Base-by-base conservation (phyloP, 2,797 vertebrate species). In the Hoplostethus atlanticus region DNA sequence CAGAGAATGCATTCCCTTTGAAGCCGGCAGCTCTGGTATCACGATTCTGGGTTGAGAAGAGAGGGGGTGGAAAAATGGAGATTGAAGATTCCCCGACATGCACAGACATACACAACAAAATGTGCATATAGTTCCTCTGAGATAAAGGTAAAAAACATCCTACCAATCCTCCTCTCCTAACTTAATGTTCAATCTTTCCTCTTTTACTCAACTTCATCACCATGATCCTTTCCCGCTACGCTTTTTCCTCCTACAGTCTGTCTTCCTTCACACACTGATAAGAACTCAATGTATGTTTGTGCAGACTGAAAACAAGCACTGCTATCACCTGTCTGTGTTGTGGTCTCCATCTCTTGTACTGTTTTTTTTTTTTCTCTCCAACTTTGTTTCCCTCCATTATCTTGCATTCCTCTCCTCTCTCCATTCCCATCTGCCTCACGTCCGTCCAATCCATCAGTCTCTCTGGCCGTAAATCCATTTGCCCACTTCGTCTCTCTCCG, bases 1-100 rank as follows among this genome's bases (percentile, higher is more conserved):
- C 52, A 74, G 75, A 77, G 38, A 46, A 77, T 85, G 88, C 77
- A 76, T 87, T 91, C 89, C 81, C 80, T 91, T 89, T 91, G 89
- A 89, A 79, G 87, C 74, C 4, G 63, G 60, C 73, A 84, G 83
- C 74, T 81, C 64, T 17, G 73, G 38, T 31, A 68, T 44, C 72
- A 83, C 76, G 31, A 68, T 89, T 87, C 76, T 87, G 83, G 84
- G 80, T 76, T 87, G 79, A 68, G 77, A 76, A 55, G 73, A 74
- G 53, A 75, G 48, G 53, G 71, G 65, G 13, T 58, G 77, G 50
- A 69, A 68, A 59, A 6, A 6, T 0, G 34, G 4, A 34, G 3
- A 50, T 1, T 7, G 56, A 80, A 77, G 52, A 73, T 71, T 79
- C 57, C 52, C 64, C 54, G 28, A 34, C 60, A 62, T 59, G 59